Base-by-base conservation (phyloP, 2,797 vertebrate genomes). In the Pangasius larnaudii region DNA sequence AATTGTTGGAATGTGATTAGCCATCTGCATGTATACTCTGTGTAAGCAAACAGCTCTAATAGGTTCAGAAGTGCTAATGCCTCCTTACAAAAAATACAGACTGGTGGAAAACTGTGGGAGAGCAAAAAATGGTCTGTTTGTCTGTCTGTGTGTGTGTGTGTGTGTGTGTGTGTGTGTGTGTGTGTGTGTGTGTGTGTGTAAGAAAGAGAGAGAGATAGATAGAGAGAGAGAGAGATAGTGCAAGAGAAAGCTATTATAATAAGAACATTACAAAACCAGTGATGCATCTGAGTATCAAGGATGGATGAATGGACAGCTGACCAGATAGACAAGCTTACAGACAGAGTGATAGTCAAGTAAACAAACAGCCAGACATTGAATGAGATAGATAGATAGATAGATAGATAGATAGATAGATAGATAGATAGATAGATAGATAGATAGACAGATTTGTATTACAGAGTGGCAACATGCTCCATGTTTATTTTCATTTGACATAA, bases 21-120 rank as follows among this genome's bases (percentile, higher is more conserved):
- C 89, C 65, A 92, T 93, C 90, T 91, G 89, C 85, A 90, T 88
- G 65, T 71, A 39, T 61, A 19, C 85, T 67, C 63, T n/a, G 63
- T 65, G 59, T 24, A 56, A 69, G 27, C 13, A 83, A 33, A 83
- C 56, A 42, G 75, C 59, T 86, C 49, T 65, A 91, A 87, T 77
- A 86, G 86, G 85, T 87, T 91, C 71, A 63, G 74, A 93, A 89
- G 56, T 85, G 74, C 49, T 71, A 90, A 93, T 53, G 30, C 75
- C n/a, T 78, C n/a, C 7, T 53, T 53, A 53, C 14, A 53, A 53
- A 9, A 71, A 30, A 78, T 19, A 33, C n/a, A 53, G 14, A 33
- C 27, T 2, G 69, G 27, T 51, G 7, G 74, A 77, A 77, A 18
- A 77, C 42, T 51, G 74, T n/a, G 46, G 42, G 74, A 77, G 16